phyloP scores from a whole-genome alignment of 2,797 vertebrate genomes.

The Chelon auratus region DNA sequence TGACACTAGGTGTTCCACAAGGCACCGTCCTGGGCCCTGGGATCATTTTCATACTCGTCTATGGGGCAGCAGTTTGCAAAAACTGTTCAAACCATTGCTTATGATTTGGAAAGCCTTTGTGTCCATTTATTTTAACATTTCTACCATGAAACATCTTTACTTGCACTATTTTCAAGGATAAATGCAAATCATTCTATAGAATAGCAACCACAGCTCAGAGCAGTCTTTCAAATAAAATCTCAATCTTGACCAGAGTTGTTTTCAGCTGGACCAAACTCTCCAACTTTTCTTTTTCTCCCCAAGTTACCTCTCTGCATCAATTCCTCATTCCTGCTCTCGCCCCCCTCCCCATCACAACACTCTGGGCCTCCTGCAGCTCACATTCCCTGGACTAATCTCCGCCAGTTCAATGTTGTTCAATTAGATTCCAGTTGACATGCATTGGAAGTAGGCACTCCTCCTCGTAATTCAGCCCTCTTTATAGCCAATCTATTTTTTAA shows the following conservation, averaged over 20 bases:
- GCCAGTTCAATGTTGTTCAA: slow-evolving; percentile 87
- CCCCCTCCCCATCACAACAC: slow-evolving; percentile 25
- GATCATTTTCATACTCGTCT: no score
- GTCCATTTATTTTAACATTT: not conserved
- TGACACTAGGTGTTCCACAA: not conserved
- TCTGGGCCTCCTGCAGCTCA: slow-evolving; percentile 58
- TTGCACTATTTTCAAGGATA: not conserved
- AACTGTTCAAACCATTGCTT: no score
- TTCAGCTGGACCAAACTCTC: slow-evolving; percentile 26
- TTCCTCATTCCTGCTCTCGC: slow-evolving; percentile 25
- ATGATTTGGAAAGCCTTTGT: no score
- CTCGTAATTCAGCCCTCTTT: slow-evolving; percentile 89
- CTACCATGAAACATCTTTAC: not conserved
- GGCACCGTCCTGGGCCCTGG: not conserved
- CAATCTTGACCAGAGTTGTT: slow-evolving; percentile 2
- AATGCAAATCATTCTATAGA: not conserved
- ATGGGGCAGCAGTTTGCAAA: no score
- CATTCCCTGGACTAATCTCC: slow-evolving; percentile 85
- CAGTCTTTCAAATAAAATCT: not conserved
- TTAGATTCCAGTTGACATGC: slow-evolving; percentile 90
- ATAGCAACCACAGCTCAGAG: not conserved
- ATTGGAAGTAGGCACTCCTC: slow-evolving; percentile 85
- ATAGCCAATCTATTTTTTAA: slow-evolving; percentile 93
- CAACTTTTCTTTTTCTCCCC: slow-evolving; percentile 44
- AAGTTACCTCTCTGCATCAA: slow-evolving; percentile 43